Evolutionary conservation across 2,888 invertebrate species (phyloP), one percentile per base, ranked within the genome.

Genomic region (Noctua fimbriata): DNA sequence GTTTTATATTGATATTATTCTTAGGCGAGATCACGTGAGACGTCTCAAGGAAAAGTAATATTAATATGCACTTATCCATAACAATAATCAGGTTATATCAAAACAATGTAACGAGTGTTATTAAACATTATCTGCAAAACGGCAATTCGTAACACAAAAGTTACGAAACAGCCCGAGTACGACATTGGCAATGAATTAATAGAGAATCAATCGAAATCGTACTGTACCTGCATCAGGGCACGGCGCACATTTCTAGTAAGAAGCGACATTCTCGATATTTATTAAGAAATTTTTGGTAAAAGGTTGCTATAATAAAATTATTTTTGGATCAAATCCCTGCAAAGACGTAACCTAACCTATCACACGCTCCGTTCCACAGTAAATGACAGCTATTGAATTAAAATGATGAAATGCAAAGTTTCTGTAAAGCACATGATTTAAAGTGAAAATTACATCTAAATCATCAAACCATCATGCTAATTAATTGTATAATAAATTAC

Each of bases 201-300:
- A 49, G 0, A 67, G 18, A 58, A 75, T 63, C 41, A 74, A 74
- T 76, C 14, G 41, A 73, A 73, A 72, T 76, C 18, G 32, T 77
- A 88, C 82, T 78, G 85, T 94, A 97, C 97, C 96, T 97, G 97
- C 75, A 94, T 90, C 67, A 97, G 88, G 78, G 94, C 92, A 84
- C 96, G 94, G 87, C 94, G 93, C 87, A 96, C 89, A 88, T 95
- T 96, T 90, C 96, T 95, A 89, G 93, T 93, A 79, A 97, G 94
- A 75, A 96, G 90, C 79, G 96, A 96, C 97, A 97, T 97, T 63
- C 76, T 94, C 75, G 63, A 78, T 89, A 73, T 80, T 47, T 3
- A 24, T 16, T 67, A 16, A 58, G 91, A 91, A 90, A 89, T 91
- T 91, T 87, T 85, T 76, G 71, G 0, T 88, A 90, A 92, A 93